These are phyloP conservation scores for Lasioglossum vierecki DNA, from an alignment of 2,888 invertebrate genomes.

Conservation along the genomic window DNA sequence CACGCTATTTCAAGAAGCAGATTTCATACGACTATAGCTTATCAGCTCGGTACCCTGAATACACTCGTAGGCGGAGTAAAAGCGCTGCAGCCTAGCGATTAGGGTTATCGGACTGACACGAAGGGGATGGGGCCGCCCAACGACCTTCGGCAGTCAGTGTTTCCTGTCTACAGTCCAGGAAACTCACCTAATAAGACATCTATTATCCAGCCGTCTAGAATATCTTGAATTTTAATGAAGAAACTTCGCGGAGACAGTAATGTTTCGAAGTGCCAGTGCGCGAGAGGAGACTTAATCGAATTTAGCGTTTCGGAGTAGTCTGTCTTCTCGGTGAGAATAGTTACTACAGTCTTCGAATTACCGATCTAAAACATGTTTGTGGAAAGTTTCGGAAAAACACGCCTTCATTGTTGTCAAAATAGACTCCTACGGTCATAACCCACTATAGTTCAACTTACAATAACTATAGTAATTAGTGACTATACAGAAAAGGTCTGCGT, in stretches of 20 bases:
- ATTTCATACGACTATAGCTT: background rate
- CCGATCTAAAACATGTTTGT: background rate
- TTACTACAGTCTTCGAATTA: background rate
- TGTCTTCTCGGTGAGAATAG: background rate
- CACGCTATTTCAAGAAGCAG: background rate
- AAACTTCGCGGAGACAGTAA: background rate
- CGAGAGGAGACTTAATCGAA: background rate
- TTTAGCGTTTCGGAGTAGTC: background rate
- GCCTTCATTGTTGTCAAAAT: background rate
- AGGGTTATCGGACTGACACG: background rate
- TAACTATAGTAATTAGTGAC: background rate
- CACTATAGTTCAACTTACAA: background rate
- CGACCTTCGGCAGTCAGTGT: background rate
- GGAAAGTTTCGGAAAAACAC: background rate
- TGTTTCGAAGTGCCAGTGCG: too few species aligned
- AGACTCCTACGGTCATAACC: background rate
- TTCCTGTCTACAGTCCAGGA: background rate
- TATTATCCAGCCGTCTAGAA: background rate
- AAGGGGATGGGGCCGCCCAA: background rate
- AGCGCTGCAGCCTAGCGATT: background rate
- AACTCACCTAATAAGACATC: constrained; percentile 1
- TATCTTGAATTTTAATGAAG: constrained; percentile 7
- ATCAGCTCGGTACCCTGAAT: background rate
- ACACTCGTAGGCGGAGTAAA: constrained; percentile 9
- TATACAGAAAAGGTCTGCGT: too few species aligned